These are phyloP conservation scores for Eurystomus glaucurus DNA, from an alignment of 2,797 vertebrate species.

Conservation along the genomic window DNA sequence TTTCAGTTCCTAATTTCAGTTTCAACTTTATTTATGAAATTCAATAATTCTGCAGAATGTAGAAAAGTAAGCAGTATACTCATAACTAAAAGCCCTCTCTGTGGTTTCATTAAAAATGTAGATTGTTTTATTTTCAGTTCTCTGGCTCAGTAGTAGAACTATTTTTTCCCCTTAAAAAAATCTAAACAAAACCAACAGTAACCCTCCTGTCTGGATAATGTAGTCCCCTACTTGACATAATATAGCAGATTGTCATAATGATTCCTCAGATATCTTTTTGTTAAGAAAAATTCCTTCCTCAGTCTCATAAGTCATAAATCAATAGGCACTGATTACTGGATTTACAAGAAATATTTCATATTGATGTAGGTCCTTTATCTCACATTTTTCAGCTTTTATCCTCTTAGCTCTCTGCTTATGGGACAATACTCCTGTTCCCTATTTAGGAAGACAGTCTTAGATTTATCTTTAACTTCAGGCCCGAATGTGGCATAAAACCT, in stretches of 20 bases:
- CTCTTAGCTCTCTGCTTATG: background rate
- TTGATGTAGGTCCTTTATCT: background rate
- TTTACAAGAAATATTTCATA: background rate
- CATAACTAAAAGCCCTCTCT: background rate
- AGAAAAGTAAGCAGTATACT: background rate
- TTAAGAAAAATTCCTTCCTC: background rate
- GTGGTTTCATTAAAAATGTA: background rate
- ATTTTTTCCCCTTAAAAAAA: background rate
- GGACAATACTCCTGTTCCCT: background rate
- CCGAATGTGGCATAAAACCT: background rate
- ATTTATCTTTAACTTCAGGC: background rate
- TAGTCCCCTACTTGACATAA: background rate
- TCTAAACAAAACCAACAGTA: background rate
- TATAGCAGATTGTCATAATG: background rate
- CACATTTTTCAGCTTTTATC: background rate
- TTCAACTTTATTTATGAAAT: background rate
- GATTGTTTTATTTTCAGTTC: background rate
- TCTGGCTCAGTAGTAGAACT: background rate
- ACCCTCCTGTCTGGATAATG: background rate
- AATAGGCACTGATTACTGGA: background rate
- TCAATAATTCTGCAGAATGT: background rate
- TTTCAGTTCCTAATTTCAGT: background rate
- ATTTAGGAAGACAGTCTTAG: background rate
- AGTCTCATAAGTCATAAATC: background rate
- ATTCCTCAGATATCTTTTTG: background rate